Evolutionary conservation across 2,113 vertebrate species (phyloP).

Genomic region (Campylomormyrus numenius): DNA sequence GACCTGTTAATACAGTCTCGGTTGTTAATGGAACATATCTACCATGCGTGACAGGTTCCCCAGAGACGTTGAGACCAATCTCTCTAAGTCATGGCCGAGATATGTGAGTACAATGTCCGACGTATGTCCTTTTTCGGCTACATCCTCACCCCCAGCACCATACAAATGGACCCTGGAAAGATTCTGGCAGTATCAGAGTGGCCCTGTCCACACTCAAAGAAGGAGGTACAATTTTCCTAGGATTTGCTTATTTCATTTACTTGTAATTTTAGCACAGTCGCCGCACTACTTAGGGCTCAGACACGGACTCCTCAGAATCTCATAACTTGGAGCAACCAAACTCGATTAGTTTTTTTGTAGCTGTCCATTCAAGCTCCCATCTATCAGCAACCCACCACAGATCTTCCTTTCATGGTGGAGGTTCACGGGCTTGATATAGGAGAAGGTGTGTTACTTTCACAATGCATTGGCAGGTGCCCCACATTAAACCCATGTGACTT

Average conservation of each 20-base stretch:
- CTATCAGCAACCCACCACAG: background rate
- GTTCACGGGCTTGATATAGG: background rate
- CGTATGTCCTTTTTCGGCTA: background rate
- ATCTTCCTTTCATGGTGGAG: background rate
- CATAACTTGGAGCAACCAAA: background rate
- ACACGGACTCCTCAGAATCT: background rate
- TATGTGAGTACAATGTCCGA: background rate
- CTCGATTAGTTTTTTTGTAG: background rate
- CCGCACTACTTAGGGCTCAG: background rate
- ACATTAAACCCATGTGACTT: background rate
- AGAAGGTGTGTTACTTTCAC: background rate
- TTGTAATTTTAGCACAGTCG: background rate
- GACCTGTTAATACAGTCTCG: background rate
- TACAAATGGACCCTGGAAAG: background rate
- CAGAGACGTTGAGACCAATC: background rate
- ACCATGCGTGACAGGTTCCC: background rate
- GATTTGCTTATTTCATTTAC: background rate
- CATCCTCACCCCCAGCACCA: background rate
- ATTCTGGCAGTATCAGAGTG: background rate
- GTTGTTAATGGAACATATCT: background rate
- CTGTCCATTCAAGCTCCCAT: background rate
- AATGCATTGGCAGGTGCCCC: background rate
- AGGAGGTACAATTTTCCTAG: background rate
- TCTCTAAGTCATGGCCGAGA: background rate
- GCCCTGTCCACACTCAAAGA: background rate